These are phyloP conservation scores for Petrolisthes manimaculis DNA, from an alignment of 2,888 invertebrate species.

Conservation along the genomic window DNA sequence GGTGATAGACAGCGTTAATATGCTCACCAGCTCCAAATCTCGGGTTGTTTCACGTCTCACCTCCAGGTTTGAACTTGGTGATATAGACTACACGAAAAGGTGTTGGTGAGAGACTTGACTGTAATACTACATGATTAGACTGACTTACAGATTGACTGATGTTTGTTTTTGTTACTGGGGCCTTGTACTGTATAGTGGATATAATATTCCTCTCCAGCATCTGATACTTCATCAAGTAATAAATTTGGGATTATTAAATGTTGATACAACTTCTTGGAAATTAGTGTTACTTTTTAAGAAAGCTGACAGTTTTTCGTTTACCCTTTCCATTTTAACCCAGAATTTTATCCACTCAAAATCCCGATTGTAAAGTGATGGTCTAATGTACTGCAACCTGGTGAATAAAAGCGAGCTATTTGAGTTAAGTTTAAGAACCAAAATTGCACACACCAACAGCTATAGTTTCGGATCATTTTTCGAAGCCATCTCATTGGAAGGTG, in stretches of 20 bases:
- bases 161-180: constrained; percentile 66
- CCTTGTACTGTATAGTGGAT: constrained; percentile 67
- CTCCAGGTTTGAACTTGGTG: neutral
- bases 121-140: constrained; percentile 67
- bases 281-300: constrained; percentile 68
- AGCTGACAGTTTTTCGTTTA: constrained; percentile 66
- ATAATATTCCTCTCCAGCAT: constrained; percentile 67
- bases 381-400: neutral
- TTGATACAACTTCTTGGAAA: constrained; percentile 68
- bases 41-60: neutral
- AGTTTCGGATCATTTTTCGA: too few relatives aligned
- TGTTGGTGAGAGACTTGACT: constrained; percentile 69
- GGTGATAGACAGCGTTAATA: neutral
- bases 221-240: constrained; percentile 61
- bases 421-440: too few relatives aligned
- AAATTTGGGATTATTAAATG: constrained; percentile 68
- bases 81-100: constrained; percentile 49
- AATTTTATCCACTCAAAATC: too few relatives aligned
- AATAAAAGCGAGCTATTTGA: too few relatives aligned
- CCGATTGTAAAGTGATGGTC: neutral
- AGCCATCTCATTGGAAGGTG: too few relatives aligned
- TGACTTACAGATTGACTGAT: constrained; percentile 67
- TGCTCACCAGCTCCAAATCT: neutral
- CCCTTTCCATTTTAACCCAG: constrained; percentile 41
- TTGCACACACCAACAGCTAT: too few relatives aligned